Evolutionary conservation across 92 coral and sea anemone genomes (phyloP), one percentile per base, ranked within the genome.

Genomic region (Plumapathes pennacea): DNA sequence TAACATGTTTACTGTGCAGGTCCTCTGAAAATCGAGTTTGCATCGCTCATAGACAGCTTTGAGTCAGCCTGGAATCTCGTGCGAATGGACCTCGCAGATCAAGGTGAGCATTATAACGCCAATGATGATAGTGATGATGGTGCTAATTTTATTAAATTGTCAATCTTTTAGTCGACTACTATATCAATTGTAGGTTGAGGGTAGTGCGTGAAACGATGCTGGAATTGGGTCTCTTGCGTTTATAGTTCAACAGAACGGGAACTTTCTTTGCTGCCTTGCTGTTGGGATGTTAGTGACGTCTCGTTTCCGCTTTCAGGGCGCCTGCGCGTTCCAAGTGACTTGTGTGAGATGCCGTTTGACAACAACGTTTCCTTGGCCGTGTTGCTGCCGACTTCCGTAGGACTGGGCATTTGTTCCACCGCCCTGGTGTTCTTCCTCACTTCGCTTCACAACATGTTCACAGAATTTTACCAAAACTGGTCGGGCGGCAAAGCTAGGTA

Each of bases 41-140:
- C 46, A 10, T 36, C 78, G 21, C 59, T 89, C 47, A 69, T 72
- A 9, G 19, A 36, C 49, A 89, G 94, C 41, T 89, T 89, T 40
- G 61, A 69, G 44, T 44, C 48, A 18, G 97, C 97, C 18, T 89
- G 94, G 97, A 85, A 64, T 46, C 54, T 51, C 20, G 84, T 85
- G 37, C 77, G 92, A 13, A 42, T 46, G 17, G 49, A 57, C 20
- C 78, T 89, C 17, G 78, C 65, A 47, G 71, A 85, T 62, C 83
- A 80, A 60, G 97, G 91, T 88, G 21, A 21, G n/a, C n/a, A n/a
- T n/a, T n/a, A n/a, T n/a, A n/a, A n/a, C n/a, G n/a, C n/a, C n/a
- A n/a, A n/a, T n/a, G n/a, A n/a, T n/a, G n/a, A n/a, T n/a, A n/a
- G n/a, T n/a, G n/a, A n/a, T n/a, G n/a, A n/a, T n/a, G n/a, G n/a